phyloP scores from a whole-genome alignment of 2,797 vertebrate species.

The Toxotes lorentzi region DNA sequence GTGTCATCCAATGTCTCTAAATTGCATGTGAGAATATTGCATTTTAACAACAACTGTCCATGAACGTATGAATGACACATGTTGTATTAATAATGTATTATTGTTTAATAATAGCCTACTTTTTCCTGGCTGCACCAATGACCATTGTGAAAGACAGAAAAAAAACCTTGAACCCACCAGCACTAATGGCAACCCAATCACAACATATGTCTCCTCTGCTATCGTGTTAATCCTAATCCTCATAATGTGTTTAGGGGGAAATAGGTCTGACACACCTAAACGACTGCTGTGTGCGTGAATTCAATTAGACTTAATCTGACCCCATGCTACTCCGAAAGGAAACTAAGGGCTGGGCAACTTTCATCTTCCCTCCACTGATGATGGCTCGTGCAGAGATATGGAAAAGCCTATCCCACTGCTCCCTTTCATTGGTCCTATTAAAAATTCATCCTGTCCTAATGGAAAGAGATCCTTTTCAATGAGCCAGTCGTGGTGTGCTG shows the following conservation, averaged over 20 bases:
- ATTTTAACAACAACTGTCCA: not conserved
- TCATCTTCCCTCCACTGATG: constrained; percentile 86
- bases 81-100: not conserved
- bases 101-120: not conserved
- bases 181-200: constrained; percentile 37
- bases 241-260: constrained; percentile 68
- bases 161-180: not conserved
- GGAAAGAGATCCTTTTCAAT: constrained; percentile 76
- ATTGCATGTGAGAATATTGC: constrained; percentile 2
- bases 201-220: constrained; percentile 50
- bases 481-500: constrained; percentile 61
- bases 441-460: constrained; percentile 84
- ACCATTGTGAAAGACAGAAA: constrained; percentile 11
- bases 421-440: constrained; percentile 85
- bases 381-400: constrained; percentile 82
- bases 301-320: constrained; percentile 84
- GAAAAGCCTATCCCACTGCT: constrained; percentile 84
- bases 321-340: constrained; percentile 82
- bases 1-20: not conserved
- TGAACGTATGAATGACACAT: not conserved
- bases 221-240: constrained; percentile 71
- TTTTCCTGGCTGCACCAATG: constrained; percentile 7
- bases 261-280: constrained; percentile 74
- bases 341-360: constrained; percentile 78
- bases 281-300: constrained; percentile 81